Conservation (phyloP, 2,888 invertebrate genomes). For the Xestia sexstrigata region DNA sequence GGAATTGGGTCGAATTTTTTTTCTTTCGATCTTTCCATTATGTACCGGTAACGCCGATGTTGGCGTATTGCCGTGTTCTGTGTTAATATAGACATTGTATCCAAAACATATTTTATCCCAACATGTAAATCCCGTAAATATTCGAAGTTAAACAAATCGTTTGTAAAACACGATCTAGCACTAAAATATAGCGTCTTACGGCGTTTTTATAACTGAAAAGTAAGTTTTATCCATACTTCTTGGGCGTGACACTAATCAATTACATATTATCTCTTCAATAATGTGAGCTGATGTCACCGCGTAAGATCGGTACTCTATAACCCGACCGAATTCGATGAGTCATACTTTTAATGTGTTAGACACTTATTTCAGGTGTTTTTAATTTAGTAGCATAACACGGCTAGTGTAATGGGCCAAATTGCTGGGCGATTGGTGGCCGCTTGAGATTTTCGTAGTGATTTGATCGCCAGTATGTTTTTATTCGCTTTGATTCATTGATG, state of each 20-base stretch:
- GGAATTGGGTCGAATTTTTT: slow-evolving; percentile 80
- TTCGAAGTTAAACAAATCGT: slow-evolving; percentile 10
- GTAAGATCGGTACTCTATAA: slow-evolving; percentile 80
- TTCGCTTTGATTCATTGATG: slow-evolving; percentile 56
- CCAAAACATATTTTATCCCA: slow-evolving; percentile 40
- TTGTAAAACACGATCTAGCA: not conserved
- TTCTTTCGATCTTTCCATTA: slow-evolving; percentile 56
- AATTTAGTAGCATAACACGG: slow-evolving; percentile 55
- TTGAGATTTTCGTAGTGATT: slow-evolving; percentile 58
- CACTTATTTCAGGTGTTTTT: slow-evolving; percentile 38
- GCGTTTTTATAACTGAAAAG: slow-evolving; percentile 34
- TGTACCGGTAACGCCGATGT: slow-evolving; percentile 41
- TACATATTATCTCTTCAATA: slow-evolving; percentile 84
- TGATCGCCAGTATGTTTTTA: slow-evolving; percentile 44
- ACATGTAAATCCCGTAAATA: slow-evolving; percentile 38
- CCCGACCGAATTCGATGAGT: slow-evolving; percentile 72
- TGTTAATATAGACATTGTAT: slow-evolving; percentile 39
- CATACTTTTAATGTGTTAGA: not conserved
- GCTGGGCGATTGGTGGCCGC: slow-evolving; percentile 36
- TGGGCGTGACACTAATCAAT: slow-evolving; percentile 86
- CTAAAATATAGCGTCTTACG: slow-evolving; percentile 31
- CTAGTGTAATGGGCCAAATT: slow-evolving; percentile 50
- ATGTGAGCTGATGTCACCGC: slow-evolving; percentile 84
- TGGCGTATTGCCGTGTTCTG: slow-evolving; percentile 49
- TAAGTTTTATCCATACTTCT: slow-evolving; percentile 66